phyloP scores from a whole-genome alignment of 2,797 vertebrate species.

The Dicrostonyx torquatus region DNA sequence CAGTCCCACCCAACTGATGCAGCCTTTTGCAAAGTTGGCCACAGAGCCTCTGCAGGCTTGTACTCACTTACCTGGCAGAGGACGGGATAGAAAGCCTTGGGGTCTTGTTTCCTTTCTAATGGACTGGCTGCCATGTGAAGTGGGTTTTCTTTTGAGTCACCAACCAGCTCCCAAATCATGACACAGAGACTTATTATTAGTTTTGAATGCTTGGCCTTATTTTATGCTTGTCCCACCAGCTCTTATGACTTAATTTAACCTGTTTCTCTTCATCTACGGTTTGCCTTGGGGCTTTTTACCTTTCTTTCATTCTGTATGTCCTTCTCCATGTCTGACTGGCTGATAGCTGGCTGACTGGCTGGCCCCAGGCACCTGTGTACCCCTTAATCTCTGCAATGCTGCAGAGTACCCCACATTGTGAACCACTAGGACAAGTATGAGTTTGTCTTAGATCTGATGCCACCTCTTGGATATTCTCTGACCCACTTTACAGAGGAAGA shows the following conservation, averaged over 20 bases:
- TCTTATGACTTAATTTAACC: too few species aligned
- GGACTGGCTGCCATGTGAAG: not conserved
- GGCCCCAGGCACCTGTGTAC: too few species aligned
- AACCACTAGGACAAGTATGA: not conserved
- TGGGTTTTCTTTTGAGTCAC: too few species aligned
- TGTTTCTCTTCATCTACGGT: too few species aligned
- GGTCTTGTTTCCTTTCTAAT: not conserved
- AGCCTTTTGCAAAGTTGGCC: not conserved
- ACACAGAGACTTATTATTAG: too few species aligned
- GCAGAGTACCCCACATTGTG: not conserved
- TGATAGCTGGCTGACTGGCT: too few species aligned
- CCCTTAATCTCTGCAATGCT: not conserved
- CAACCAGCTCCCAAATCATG: too few species aligned
- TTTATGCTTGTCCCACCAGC: too few species aligned
- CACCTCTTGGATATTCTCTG: slow-evolving; percentile 14
- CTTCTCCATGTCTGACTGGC: too few species aligned
- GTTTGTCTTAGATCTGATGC: not conserved
- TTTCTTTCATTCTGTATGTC: too few species aligned
- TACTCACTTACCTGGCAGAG: not conserved
- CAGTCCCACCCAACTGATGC: not conserved
- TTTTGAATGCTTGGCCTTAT: too few species aligned
- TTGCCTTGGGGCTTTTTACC: too few species aligned
- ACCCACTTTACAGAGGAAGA: slow-evolving; percentile 19
- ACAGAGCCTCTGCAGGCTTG: not conserved
- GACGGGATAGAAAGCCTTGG: not conserved